Base-by-base conservation (phyloP, 2,888 invertebrate genomes). In the Megamerina dolium region DNA sequence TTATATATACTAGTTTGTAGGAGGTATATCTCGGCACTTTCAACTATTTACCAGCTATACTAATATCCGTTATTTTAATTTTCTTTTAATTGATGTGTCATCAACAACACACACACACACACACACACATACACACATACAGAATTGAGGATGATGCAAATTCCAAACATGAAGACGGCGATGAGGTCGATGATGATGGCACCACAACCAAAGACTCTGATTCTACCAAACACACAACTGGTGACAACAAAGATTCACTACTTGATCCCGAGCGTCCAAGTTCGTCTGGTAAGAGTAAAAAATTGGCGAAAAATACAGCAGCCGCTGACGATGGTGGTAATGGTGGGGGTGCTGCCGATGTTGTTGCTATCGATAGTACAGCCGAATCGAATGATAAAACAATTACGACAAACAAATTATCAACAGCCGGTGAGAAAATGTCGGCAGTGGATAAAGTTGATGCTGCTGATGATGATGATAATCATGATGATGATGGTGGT, bases 181-280 rank as follows among this genome's bases (percentile, higher is more conserved):
- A 72, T 48, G 72, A 72, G 56, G 68, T 66, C 40, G 71, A 72
- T 56, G 72, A 72, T 32, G 71, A 72, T 54, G 69, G 66, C 51
- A 71, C 69, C 33, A 64, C 69, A 23, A 71, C 70, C 52, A 72
- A 72, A 65, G 72, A 72, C 56, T 71, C 71, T 5, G 72, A 70
- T 59, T 70, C 70, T 48, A 68, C 69, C 47, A 68, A 66, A 49
- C 51, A 66, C 43, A 62, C 63, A 34, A 52, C 60, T 30, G 61
- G 63, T 56, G 68, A 68, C 35, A 68, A 64, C 46, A 68, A 67
- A 57, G 69, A 71, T 48, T 67, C 67, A 48, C n/a, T n/a, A 36
- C 59, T 63, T 46, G 72, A 72, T 60, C 60, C 68, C 47, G 71
- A 72, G 58, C 66, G 72, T 48, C 72, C 72, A 46, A 71, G 71